Percentiles rank a stretch among this genome's conserved stretches.
phyloP scores from a whole-genome alignment of 2,113 vertebrate genomes.

The Propithecus coquereli region DNA sequence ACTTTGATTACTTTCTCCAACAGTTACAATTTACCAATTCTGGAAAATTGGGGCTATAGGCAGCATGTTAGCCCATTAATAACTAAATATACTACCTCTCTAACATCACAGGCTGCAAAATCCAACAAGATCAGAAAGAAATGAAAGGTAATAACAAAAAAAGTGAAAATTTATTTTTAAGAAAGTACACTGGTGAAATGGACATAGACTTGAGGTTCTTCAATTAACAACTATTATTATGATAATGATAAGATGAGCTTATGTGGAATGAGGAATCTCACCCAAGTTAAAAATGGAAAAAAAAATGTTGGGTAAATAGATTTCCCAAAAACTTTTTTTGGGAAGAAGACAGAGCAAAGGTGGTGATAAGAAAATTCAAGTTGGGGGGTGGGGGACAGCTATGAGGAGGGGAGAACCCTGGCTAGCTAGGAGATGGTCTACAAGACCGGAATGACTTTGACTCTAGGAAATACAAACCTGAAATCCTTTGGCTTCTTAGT shows the following conservation, averaged over 20 bases:
- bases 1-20: background rate
- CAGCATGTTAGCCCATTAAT: background rate
- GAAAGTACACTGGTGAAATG: background rate
- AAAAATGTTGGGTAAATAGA: background rate
- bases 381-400: background rate
- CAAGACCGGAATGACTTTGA: accelerated
- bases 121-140: background rate
- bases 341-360: background rate
- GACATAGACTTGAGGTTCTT: background rate
- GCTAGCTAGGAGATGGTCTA: accelerated
- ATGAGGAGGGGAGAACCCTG: accelerated
- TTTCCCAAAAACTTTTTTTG: background rate
- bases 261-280: background rate
- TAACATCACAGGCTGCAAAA: background rate
- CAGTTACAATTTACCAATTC: background rate
- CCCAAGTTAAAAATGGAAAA: background rate
- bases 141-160: background rate
- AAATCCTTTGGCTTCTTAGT: background rate
- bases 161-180: background rate
- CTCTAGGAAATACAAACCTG: background rate
- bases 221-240: background rate
- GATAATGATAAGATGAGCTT: background rate
- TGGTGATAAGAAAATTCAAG: background rate
- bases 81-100: background rate
- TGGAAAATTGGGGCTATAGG: background rate